Conservation (phyloP, 2,113 vertebrate genomes). For the Aplodontia rufa region DNA sequence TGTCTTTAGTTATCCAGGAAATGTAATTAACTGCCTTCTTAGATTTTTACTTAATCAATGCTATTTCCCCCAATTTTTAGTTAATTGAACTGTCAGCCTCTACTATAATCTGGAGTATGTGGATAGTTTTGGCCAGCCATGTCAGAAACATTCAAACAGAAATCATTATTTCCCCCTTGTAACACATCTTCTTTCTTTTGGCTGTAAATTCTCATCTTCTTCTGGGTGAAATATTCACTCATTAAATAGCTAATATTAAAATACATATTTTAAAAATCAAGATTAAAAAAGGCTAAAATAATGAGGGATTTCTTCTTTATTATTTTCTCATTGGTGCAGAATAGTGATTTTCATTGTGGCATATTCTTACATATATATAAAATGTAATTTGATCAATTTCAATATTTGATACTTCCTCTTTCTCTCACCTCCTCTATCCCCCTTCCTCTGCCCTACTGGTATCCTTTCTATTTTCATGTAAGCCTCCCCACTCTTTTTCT, state of each 20-base stretch:
- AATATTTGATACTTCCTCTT: no score
- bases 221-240: background rate
- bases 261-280: background rate
- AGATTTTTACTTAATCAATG: conserved; percentile 69
- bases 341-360: no score
- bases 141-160: background rate
- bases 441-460: no score
- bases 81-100: conserved; percentile 67
- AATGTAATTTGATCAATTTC: no score
- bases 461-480: no score
- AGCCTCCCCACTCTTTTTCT: no score
- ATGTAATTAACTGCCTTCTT: conserved; percentile 64
- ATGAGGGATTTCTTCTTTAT: background rate
- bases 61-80: conserved; percentile 50
- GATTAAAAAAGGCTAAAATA: background rate
- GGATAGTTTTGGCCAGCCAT: background rate
- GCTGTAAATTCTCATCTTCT: background rate
- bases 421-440: no score
- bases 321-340: no score
- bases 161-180: background rate
- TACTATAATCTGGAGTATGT: background rate
- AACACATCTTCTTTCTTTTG: background rate
- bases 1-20: conserved; percentile 60
- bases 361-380: no score
- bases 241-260: background rate